Evolutionary conservation across 2,888 invertebrate genomes (phyloP), one percentile per base, ranked within the genome.

Genomic region (Ametastegia equiseti): DNA sequence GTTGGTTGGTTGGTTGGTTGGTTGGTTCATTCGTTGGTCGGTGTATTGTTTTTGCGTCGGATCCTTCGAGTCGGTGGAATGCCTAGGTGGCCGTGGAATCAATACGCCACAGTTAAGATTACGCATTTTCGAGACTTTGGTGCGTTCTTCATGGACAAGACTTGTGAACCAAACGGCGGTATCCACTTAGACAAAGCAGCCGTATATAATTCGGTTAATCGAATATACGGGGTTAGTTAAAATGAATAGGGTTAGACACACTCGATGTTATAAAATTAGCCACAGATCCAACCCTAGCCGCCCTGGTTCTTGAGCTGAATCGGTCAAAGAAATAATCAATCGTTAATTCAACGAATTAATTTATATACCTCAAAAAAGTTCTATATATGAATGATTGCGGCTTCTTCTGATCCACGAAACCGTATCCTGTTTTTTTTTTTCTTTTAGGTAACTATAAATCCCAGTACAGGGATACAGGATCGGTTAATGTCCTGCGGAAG

Each of bases 151-250:
- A 75, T 50, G 36, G 36, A 30, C 15, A 19, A 27, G 47, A 54
- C 50, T 33, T 19, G 45, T 33, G 36, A 83, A 60, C 69, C 81
- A 57, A 82, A 80, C 82, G 80, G 80, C 80, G 80, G 80, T 57
- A 80, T 82, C 82, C 83, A 73, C 82, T 84, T 79, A 83, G 47
- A 83, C 82, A 82, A 82, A 86, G 82, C 84, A 83, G 81, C 83
- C 86, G 86, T 85, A 85, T 81, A 87, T 85, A 86, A 87, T 87
- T 87, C 83, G 83, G 47, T 77, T 86, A 86, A 86, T 86, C 85
- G 86, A 86, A 87, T 86, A 71, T 71, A 80, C 71, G 42, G 80
- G 80, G 80, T 80, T 73, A 45, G 80, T 80, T 60, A 54, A 57
- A 75, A 80, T 80, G 57, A 80, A 80, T 75, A 27, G 73, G 73